Base-by-base conservation (phyloP, 2,797 vertebrate genomes). In the Masticophis lateralis region DNA sequence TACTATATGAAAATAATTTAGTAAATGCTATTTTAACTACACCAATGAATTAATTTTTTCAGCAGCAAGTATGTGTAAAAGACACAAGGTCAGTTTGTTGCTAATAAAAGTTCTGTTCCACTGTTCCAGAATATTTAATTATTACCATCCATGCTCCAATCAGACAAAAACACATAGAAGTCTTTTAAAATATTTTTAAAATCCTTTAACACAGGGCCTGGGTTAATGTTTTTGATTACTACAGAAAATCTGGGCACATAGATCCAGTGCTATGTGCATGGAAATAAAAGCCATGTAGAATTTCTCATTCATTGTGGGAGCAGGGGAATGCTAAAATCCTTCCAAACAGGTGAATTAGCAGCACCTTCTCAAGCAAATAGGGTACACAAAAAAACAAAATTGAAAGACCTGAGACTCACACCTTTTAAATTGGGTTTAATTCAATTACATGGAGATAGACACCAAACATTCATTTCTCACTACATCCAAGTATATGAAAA, bases 91-190 rank as follows among this genome's bases (percentile, higher is more conserved):
- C 53, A 91, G 32, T 32, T 61, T 32, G 47, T 59, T 22, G 14
- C 55, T 55, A 43, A 90, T 93, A 57, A 94, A 94, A 94, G 59
- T 86, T 43, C 5, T 25, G 59, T 79, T 91, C 27, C 53, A 61
- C 89, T 13, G n/a, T 59, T 92, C 94, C 0, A 89, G 63, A 22
- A 43, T 91, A 93, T 95, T 94, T 63, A 6, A 0, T 74, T 93
- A 88, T 57, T 37, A 60, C 87, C 37, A 87, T 93, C 9, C 20
- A 47, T 79, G 61, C 43, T 94, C 86, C 69, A 66, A 92, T 86
- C 27, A 86, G 61, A 56, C 92, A 53, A 51, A 88, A 88, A 88
- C 74, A 90, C 55, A 11, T 88, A n/a, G 20, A 74, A 32, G 32
- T 25, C 69, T 89, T 92, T 59, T 79, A 88, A 86, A 79, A 66